Conservation (phyloP, 2,797 vertebrate genomes). For the Alca torda region DNA sequence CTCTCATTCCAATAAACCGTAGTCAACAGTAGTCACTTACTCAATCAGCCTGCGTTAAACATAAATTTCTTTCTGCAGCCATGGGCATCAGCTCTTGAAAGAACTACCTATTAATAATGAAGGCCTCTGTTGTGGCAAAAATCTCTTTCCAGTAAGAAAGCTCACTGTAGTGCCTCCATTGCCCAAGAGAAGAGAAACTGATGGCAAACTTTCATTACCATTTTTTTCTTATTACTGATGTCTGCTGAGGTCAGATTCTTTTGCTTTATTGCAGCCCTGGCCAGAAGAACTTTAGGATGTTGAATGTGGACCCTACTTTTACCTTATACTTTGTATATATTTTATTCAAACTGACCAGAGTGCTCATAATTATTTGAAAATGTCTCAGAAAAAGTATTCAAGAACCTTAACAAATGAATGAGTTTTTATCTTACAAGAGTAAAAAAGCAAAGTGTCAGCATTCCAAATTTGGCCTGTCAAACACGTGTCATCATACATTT, state of each 20-base stretch:
- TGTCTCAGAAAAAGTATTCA: not conserved
- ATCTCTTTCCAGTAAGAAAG: not conserved
- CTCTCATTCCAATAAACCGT: not conserved
- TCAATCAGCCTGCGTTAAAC: not conserved
- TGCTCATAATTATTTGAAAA: not conserved
- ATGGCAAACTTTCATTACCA: not conserved
- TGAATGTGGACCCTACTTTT: not conserved
- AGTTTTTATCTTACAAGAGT: not conserved
- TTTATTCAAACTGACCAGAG: not conserved
- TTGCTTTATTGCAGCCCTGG: not conserved
- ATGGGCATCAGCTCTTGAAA: not conserved
- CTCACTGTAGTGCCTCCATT: not conserved
- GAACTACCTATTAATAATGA: not conserved
- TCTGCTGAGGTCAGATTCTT: not conserved
- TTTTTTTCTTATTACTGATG: not conserved
- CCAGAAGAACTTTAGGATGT: not conserved
- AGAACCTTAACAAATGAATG: not conserved
- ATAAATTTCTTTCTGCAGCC: not conserved
- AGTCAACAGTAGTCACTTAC: not conserved
- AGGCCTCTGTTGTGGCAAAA: not conserved
- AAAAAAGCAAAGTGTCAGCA: not conserved
- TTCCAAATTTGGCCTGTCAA: not conserved
- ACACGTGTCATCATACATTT: accelerated
- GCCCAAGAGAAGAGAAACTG: not conserved
- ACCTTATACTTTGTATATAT: not conserved